Percentiles rank a stretch among this genome's conserved stretches.
Evolutionary conservation across 2,113 vertebrate species (phyloP).

Genomic region (Rhombomys opimus): DNA sequence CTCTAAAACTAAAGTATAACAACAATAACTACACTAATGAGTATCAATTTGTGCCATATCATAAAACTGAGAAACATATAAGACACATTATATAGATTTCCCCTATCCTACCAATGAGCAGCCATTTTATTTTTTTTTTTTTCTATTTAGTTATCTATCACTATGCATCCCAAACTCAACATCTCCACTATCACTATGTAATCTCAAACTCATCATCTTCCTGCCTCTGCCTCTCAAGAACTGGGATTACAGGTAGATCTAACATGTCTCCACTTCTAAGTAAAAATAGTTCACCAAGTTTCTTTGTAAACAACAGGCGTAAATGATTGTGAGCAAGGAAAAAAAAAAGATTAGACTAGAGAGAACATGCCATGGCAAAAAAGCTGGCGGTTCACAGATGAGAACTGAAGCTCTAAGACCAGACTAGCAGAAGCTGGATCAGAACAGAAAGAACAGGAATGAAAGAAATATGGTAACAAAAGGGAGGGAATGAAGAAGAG

Average conservation of each 20-base stretch:
- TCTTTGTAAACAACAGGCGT: slow-evolving; percentile 6
- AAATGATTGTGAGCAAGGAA: background rate
- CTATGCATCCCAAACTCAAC: background rate
- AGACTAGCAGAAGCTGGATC: background rate
- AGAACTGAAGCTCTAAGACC: background rate
- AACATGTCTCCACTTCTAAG: slow-evolving; percentile 7
- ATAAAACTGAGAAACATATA: background rate
- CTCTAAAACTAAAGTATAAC: slow-evolving; percentile 6
- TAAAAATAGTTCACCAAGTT: background rate
- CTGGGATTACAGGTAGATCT: too few species aligned
- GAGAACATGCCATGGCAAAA: background rate
- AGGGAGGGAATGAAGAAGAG: background rate
- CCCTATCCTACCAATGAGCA: background rate
- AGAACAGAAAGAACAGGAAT: background rate
- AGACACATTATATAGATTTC: background rate
- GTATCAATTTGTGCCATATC: background rate
- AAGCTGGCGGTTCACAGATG: background rate
- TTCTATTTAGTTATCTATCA: too few species aligned
- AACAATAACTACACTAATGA: background rate
- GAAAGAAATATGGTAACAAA: background rate
- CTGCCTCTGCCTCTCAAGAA: background rate
- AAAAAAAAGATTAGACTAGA: background rate
- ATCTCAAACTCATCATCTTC: background rate
- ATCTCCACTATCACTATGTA: background rate
- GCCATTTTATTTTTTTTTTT: background rate